These are phyloP conservation scores for Alloscopus bannaensis DNA, from an alignment of 2,888 invertebrate genomes.

Conservation along the genomic window DNA sequence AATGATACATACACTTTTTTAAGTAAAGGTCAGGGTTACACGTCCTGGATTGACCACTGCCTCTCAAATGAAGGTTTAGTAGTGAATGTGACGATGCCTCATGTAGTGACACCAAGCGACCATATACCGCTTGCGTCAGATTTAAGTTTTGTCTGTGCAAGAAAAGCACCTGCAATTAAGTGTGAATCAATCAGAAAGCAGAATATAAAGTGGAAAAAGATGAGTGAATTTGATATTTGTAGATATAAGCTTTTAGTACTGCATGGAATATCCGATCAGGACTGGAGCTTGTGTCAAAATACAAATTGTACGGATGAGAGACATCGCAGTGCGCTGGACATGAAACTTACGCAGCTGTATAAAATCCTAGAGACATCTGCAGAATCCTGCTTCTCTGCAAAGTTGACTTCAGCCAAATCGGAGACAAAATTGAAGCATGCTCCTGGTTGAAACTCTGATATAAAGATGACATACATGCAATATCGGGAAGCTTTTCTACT, in stretches of 20 bases:
- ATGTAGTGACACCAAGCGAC: conserved; percentile 9
- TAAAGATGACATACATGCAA: neutral
- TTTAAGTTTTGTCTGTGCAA: neutral
- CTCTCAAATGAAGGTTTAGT: neutral
- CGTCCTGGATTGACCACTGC: conserved; percentile 30
- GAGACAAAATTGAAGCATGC: neutral
- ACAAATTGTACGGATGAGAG: neutral
- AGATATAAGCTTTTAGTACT: neutral
- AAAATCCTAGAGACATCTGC: neutral
- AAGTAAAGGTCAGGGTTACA: conserved; percentile 9
- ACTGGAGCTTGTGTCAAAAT: neutral
- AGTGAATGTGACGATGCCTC: neutral
- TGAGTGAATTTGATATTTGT: neutral
- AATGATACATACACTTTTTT: conserved; percentile 3
- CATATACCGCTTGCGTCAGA: conserved; percentile 5
- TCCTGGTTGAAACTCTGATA: neutral
- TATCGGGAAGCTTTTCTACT: neutral
- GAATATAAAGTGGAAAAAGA: neutral
- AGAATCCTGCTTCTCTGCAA: neutral
- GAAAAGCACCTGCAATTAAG: neutral
- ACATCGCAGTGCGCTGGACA: neutral
- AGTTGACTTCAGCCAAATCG: no score
- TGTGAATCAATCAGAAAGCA: neutral
- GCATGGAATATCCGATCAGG: neutral
- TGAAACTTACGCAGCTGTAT: neutral